Conservation (phyloP, 2,113 vertebrate species). For the Mungos mungo region DNA sequence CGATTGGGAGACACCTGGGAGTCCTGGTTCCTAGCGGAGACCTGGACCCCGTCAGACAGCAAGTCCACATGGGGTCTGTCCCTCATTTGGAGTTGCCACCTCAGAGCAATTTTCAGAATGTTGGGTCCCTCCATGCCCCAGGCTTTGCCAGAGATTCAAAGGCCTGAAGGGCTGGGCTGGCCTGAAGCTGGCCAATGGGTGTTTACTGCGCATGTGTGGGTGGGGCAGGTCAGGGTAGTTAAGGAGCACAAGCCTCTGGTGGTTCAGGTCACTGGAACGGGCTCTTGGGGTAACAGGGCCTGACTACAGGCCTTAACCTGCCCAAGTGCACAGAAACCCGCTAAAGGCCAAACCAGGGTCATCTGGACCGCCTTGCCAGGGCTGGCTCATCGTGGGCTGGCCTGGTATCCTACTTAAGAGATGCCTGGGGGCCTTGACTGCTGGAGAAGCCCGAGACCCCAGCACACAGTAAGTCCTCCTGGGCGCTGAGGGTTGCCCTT, state of each 20-base stretch:
- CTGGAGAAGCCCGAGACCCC: neutral
- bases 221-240: neutral
- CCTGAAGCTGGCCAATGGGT: neutral
- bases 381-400: neutral
- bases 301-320: too few species aligned
- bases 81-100: neutral
- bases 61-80: neutral
- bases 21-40: neutral
- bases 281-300: neutral
- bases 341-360: neutral
- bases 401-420: neutral
- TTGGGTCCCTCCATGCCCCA: neutral
- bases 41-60: neutral
- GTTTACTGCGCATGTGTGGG: neutral
- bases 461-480: neutral
- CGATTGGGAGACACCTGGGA: neutral
- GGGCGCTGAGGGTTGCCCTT: neutral
- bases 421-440: neutral
- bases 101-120: neutral
- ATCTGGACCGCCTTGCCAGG: neutral
- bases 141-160: neutral
- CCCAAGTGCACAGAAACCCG: neutral
- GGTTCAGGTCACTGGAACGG: neutral
- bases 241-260: neutral
- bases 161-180: neutral